A percentile compares a stretch with the other conserved stretches of the same genome.
Evolutionary conservation across 2,113 vertebrate genomes (phyloP).

Genomic region (Mesitornis unicolor): DNA sequence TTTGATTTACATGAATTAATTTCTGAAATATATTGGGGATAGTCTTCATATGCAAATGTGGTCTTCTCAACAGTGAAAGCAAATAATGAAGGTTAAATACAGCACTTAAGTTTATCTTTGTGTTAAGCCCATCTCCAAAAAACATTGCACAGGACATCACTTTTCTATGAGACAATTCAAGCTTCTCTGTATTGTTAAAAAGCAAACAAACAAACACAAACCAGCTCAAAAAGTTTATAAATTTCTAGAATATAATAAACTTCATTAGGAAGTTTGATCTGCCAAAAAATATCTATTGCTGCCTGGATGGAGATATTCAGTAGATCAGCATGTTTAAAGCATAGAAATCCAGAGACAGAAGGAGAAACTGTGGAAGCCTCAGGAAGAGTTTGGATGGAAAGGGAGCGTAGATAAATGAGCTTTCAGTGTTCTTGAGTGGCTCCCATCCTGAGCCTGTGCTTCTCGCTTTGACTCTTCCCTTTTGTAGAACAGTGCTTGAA

Average conservation of each 20-base stretch:
- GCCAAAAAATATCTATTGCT: neutral
- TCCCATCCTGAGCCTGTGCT: neutral
- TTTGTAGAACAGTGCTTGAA: neutral
- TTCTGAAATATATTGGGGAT: neutral
- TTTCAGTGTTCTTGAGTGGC: neutral
- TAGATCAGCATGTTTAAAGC: neutral
- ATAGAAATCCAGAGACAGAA: neutral
- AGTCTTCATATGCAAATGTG: conserved; percentile 32
- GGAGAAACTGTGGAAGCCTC: neutral
- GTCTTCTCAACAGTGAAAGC: conserved; percentile 10
- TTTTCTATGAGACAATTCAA: neutral
- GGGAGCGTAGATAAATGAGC: neutral
- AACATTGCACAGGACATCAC: neutral
- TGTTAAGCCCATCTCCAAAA: neutral
- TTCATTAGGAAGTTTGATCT: neutral
- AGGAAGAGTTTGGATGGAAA: neutral
- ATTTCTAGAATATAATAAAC: neutral
- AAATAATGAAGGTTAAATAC: conserved; percentile 1
- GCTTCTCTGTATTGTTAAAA: neutral
- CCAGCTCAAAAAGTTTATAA: neutral
- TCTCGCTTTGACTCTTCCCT: neutral
- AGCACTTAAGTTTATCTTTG: neutral
- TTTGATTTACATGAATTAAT: conserved; percentile 22
- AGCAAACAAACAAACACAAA: neutral
- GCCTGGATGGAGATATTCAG: neutral